Evolutionary conservation across 2,113 vertebrate genomes (phyloP).

Genomic region (Anguilla rostrata): DNA sequence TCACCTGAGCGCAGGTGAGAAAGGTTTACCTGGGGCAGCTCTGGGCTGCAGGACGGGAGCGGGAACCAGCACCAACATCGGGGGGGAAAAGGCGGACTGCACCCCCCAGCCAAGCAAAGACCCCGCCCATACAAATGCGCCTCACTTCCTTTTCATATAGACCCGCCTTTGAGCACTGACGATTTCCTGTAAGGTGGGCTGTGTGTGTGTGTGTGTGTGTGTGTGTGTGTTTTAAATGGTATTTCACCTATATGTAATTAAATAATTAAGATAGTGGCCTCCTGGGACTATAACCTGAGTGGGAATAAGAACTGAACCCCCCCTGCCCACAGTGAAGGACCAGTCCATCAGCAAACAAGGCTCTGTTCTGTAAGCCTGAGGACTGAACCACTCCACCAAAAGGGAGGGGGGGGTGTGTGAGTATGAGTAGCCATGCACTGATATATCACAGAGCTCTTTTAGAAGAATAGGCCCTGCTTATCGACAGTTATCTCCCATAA

Average conservation of each 20-base stretch:
- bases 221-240: too few species aligned
- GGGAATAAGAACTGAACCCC: not conserved
- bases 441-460: not conserved
- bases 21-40: not conserved
- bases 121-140: constrained; percentile 38
- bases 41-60: not conserved
- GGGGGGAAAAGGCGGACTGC: constrained; percentile 68
- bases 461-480: not conserved
- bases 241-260: not conserved
- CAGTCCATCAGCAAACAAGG: not conserved
- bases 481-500: not conserved
- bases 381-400: not conserved
- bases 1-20: not conserved
- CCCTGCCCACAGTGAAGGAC: not conserved
- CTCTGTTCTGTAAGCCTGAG: not conserved
- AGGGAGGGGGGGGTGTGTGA: not conserved
- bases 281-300: not conserved
- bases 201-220: too few species aligned
- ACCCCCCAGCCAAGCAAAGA: constrained; percentile 65
- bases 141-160: not conserved
- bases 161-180: not conserved
- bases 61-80: constrained; percentile 37
- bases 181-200: too few species aligned
- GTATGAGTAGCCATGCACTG: not conserved
- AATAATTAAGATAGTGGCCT: not conserved